These are phyloP conservation scores for Papilio polyxenes DNA, from an alignment of 1,140 invertebrate genomes.

Conservation along the genomic window DNA sequence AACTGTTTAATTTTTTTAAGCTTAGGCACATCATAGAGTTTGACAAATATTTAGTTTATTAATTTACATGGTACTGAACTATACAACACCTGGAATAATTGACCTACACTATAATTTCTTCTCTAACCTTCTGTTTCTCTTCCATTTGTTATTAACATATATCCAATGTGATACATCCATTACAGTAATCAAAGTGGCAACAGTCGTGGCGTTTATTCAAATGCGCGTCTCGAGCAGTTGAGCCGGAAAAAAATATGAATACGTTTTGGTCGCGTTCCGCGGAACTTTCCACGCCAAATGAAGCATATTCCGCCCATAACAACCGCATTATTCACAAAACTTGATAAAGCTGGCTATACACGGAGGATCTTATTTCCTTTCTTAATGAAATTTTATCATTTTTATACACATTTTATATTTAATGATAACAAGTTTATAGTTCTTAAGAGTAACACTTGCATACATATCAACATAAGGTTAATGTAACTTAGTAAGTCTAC, in stretches of 20 bases:
- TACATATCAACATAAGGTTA: too few relatives aligned
- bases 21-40: too few relatives aligned
- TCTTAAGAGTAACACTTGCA: too few relatives aligned
- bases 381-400: neutral
- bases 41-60: too few relatives aligned
- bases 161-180: neutral
- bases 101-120: neutral
- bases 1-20: too few relatives aligned
- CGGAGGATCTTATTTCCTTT: slow-evolving; percentile 18
- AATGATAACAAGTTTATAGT: neutral
- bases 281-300: slow-evolving; percentile 76
- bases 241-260: slow-evolving; percentile 78
- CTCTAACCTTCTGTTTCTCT: neutral
- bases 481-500: too few relatives aligned
- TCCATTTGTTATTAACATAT: neutral
- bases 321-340: slow-evolving; percentile 76
- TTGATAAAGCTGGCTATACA: slow-evolving; percentile 46
- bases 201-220: slow-evolving; percentile 71
- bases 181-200: slow-evolving; percentile 29
- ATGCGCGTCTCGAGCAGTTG: slow-evolving; percentile 68
- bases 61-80: too few relatives aligned
- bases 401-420: neutral
- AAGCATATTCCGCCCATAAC: slow-evolving; percentile 78
- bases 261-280: slow-evolving; percentile 71
- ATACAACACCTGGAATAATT: too few relatives aligned